phyloP scores from a whole-genome alignment of 1,140 invertebrate genomes.

The Anthonomus grandis region DNA sequence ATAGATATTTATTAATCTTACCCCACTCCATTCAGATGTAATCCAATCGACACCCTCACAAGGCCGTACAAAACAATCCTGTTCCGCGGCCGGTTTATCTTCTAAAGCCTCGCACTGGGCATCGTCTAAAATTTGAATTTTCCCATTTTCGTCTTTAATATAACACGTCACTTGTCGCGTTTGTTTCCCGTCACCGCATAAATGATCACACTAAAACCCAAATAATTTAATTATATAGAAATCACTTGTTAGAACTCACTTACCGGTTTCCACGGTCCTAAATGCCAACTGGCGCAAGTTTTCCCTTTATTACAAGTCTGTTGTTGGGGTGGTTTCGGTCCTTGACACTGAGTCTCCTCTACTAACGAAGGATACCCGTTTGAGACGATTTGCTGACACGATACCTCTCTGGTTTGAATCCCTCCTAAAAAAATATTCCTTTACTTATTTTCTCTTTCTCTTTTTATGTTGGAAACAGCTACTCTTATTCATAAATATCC shows the following conservation, averaged over 20 bases:
- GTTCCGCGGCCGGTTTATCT: slow-evolving; percentile 67
- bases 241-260: slow-evolving; percentile 42
- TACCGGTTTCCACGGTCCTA: slow-evolving; percentile 83
- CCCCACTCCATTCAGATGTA: slow-evolving; percentile 81
- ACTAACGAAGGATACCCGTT: slow-evolving; percentile 63
- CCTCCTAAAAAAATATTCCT: slow-evolving; percentile 45
- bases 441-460: too few species aligned
- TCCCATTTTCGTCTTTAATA: slow-evolving; percentile 63
- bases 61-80: slow-evolving; percentile 71
- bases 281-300: slow-evolving; percentile 79
- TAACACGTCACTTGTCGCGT: slow-evolving; percentile 71
- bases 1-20: slow-evolving; percentile 52
- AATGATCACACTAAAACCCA: slow-evolving; percentile 69
- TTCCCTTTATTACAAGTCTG: slow-evolving; percentile 73
- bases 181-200: slow-evolving; percentile 83
- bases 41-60: slow-evolving; percentile 93
- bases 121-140: slow-evolving; percentile 69
- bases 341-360: slow-evolving; percentile 71
- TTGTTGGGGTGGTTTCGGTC: slow-evolving; percentile 65
- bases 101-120: slow-evolving; percentile 59
- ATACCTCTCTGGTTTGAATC: slow-evolving; percentile 66
- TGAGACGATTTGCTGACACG: slow-evolving; percentile 72
- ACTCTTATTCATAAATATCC: too few species aligned
- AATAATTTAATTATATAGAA: slow-evolving; percentile 6
- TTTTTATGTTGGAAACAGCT: too few species aligned